Conservation (phyloP, 1,140 invertebrate genomes). For the Vollenhovia emeryi region DNA sequence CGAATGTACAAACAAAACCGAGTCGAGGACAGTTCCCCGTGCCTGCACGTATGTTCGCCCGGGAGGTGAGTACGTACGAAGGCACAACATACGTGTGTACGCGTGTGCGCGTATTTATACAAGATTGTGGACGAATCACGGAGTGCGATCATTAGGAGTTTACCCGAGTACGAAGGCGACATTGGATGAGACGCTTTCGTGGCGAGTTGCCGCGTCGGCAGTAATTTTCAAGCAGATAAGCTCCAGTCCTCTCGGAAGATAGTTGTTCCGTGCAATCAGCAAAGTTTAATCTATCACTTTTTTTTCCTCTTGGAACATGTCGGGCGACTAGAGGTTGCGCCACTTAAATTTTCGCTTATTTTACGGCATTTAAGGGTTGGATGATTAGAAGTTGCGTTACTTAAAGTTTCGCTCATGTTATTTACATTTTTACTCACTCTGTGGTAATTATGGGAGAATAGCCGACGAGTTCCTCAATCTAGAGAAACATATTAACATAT, state of each 20-base stretch:
- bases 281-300: slow-evolving; percentile 46
- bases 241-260: slow-evolving; percentile 16
- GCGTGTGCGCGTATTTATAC: slow-evolving; percentile 32
- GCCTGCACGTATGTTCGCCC: not conserved
- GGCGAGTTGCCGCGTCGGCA: slow-evolving; percentile 38
- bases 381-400: slow-evolving; percentile 10
- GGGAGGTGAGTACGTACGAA: not conserved
- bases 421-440: not conserved
- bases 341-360: slow-evolving; percentile 22
- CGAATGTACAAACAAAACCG: slow-evolving; percentile 22
- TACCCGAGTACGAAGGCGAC: slow-evolving; percentile 46
- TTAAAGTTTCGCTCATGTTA: not conserved
- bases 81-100: not conserved
- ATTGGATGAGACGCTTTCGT: slow-evolving; percentile 37
- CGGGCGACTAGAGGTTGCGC: slow-evolving; percentile 1
- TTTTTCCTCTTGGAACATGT: not conserved
- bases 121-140: slow-evolving; percentile 27
- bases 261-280: slow-evolving; percentile 40
- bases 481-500: slow-evolving; percentile 15
- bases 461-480: not conserved
- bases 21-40: slow-evolving; percentile 19
- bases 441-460: not conserved
- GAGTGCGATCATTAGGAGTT: slow-evolving; percentile 48
- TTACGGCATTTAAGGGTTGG: not conserved
- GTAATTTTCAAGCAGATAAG: slow-evolving; percentile 59